Evolutionary conservation across 2,888 invertebrate genomes (phyloP).

Genomic region (Eutolmus rufibarbis): DNA sequence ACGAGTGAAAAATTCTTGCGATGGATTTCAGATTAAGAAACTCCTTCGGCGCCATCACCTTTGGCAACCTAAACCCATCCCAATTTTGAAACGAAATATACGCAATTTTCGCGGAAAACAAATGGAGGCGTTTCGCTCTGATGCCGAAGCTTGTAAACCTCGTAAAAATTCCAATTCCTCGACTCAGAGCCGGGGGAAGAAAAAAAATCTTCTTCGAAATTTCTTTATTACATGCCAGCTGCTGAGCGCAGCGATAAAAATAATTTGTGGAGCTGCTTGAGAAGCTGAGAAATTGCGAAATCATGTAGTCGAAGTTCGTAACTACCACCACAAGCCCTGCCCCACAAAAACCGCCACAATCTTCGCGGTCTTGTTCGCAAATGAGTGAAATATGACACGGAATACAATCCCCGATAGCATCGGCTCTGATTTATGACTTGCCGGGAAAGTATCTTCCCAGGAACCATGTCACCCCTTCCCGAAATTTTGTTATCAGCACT

Average conservation of each 20-base stretch:
- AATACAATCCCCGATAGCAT: conserved; percentile 30
- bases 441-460: neutral
- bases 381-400: conserved; percentile 34
- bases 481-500: neutral
- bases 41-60: neutral
- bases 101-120: neutral
- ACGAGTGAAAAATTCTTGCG: neutral
- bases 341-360: neutral
- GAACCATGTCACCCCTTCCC: neutral
- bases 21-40: neutral
- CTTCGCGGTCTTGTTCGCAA: neutral
- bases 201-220: neutral
- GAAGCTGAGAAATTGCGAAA: conserved; percentile 27
- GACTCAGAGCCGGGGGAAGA: neutral
- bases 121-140: neutral
- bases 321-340: neutral
- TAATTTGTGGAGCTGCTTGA: neutral
- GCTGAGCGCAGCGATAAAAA: neutral
- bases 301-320: conserved; percentile 17
- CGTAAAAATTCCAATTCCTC: neutral
- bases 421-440: conserved; percentile 28
- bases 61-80: neutral
- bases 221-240: conserved; percentile 18
- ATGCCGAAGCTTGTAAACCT: neutral
- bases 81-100: neutral